Conservation (phyloP, 2,888 invertebrate species). For the Drosophila neonasuta region DNA sequence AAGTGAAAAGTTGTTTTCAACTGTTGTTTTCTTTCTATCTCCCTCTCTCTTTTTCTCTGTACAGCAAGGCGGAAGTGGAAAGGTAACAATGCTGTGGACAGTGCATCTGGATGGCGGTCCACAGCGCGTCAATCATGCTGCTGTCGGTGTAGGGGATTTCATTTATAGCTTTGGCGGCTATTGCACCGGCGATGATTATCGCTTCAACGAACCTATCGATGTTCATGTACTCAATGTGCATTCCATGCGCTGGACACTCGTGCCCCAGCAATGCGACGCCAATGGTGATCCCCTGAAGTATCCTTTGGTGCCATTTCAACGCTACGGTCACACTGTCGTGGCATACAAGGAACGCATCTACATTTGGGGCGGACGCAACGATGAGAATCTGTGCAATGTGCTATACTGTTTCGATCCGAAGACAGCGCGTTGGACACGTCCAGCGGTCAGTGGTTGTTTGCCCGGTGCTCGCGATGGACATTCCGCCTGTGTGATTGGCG, state of each 20-base stretch:
- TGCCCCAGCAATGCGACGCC: conserved; percentile 83
- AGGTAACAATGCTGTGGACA: conserved; percentile 90
- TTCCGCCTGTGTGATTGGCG: conserved; percentile 90
- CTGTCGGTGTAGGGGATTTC: conserved; percentile 89
- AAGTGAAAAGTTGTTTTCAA: conserved; percentile 4
- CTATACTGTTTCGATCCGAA: conserved; percentile 92
- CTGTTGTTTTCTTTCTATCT: neutral
- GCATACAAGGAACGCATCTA: conserved; percentile 88
- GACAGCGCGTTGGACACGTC: conserved; percentile 87
- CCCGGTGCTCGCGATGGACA: conserved; percentile 96
- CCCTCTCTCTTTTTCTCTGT: neutral
- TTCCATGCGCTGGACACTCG: conserved; percentile 84
- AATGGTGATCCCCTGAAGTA: conserved; percentile 82
- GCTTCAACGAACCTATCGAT: conserved; percentile 90
- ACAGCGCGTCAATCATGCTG: conserved; percentile 95
- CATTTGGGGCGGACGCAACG: conserved; percentile 97
- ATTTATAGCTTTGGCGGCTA: conserved; percentile 97
- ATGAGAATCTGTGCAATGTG: conserved; percentile 88
- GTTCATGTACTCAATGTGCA: conserved; percentile 92
- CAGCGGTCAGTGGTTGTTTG: conserved; percentile 86
- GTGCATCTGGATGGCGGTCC: conserved; percentile 95
- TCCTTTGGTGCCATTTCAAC: conserved; percentile 88
- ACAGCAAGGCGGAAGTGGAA: conserved; percentile 5
- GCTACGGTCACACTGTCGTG: conserved; percentile 95
- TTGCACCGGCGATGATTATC: conserved; percentile 90